Conservation (phyloP, 2,888 invertebrate genomes). For the Erynnis tages region DNA sequence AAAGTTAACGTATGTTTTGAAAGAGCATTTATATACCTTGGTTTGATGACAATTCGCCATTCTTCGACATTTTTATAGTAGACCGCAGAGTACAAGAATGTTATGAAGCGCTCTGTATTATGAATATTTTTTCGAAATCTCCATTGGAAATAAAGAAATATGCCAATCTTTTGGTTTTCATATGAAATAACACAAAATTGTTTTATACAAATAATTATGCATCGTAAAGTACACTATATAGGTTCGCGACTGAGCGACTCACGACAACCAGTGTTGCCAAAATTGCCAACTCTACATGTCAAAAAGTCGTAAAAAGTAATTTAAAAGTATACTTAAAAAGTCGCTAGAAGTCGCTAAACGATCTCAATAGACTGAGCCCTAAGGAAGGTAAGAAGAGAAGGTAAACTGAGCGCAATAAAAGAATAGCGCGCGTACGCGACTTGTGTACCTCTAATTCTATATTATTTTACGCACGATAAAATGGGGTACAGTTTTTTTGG, state of each 20-base stretch:
- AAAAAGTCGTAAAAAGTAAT: too few species aligned
- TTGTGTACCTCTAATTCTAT: too few species aligned
- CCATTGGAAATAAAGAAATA: constrained; percentile 56
- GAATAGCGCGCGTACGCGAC: too few species aligned
- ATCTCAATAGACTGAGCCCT: too few species aligned
- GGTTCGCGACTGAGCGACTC: not conserved
- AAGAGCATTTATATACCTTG: constrained; percentile 69
- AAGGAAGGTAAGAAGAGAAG: too few species aligned
- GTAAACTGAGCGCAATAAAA: too few species aligned
- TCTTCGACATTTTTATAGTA: constrained; percentile 84
- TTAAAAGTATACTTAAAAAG: too few species aligned
- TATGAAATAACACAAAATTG: constrained; percentile 36
- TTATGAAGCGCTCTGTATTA: constrained; percentile 57
- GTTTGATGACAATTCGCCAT: constrained; percentile 85
- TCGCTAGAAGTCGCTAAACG: too few species aligned
- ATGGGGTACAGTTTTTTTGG: too few species aligned
- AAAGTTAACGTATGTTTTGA: constrained; percentile 18
- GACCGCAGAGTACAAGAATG: constrained; percentile 39
- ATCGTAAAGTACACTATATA: constrained; percentile 34
- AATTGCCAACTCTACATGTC: too few species aligned
- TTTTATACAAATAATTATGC: constrained; percentile 35
- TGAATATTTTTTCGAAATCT: constrained; percentile 50
- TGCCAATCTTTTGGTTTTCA: constrained; percentile 51
- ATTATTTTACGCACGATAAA: too few species aligned
- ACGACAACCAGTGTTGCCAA: too few species aligned